Evolutionary conservation across 2,888 invertebrate genomes (phyloP).

Genomic region (Tupiocoris notatus): DNA sequence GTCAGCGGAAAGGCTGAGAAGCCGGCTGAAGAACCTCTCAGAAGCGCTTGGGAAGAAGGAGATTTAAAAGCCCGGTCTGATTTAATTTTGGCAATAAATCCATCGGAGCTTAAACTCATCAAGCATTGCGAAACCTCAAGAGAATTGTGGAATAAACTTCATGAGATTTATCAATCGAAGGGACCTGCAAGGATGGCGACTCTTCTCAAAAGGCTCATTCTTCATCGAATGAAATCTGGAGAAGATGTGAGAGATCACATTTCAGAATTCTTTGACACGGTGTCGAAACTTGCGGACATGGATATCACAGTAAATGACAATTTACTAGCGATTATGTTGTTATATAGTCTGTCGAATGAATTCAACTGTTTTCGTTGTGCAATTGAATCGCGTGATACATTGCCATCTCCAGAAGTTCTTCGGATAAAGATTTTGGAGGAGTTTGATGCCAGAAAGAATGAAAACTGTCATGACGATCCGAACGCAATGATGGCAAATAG

Average conservation of each 20-base stretch:
- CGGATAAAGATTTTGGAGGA: too few relatives aligned
- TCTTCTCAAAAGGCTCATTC: background rate
- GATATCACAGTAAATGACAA: background rate
- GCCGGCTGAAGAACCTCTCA: background rate
- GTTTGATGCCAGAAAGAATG: too few relatives aligned
- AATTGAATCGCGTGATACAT: too few relatives aligned
- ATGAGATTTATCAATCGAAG: conserved; percentile 1
- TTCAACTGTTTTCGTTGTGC: too few relatives aligned
- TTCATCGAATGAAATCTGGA: background rate
- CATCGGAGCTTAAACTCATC: background rate
- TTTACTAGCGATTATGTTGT: background rate
- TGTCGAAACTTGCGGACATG: background rate
- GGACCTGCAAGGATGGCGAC: conserved; percentile 6
- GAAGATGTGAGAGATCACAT: background rate
- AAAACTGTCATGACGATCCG: too few relatives aligned
- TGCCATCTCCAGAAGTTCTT: too few relatives aligned
- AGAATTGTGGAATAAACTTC: background rate
- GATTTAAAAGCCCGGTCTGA: background rate
- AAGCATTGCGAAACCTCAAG: background rate
- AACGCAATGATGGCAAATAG: too few relatives aligned
- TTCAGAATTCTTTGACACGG: background rate
- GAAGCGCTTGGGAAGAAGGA: background rate
- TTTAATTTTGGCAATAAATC: background rate
- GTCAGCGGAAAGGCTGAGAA: background rate
- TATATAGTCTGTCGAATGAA: too few relatives aligned